Evolutionary conservation across 2,797 vertebrate genomes (phyloP).

Genomic region (Danio tinwini): DNA sequence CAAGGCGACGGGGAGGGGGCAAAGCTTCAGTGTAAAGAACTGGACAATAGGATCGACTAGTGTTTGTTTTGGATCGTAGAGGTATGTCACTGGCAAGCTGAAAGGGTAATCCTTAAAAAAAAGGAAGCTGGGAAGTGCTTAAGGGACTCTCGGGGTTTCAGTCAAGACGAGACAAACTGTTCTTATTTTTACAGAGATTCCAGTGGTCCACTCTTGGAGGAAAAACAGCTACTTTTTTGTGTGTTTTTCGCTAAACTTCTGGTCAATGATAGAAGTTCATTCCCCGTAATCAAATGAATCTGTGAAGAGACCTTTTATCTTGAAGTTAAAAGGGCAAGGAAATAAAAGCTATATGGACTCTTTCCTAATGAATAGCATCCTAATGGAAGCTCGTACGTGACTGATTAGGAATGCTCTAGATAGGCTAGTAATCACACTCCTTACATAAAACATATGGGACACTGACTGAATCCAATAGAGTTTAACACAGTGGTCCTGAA

Average conservation of each 20-base stretch:
- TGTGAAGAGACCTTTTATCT: conserved; percentile 74
- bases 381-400: neutral
- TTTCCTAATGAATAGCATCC: neutral
- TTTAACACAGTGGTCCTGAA: neutral
- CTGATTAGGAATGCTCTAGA: conserved; percentile 10
- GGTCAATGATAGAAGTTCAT: conserved; percentile 66
- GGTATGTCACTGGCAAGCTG: conserved; percentile 73
- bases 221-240: neutral
- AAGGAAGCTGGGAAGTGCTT: conserved; percentile 63
- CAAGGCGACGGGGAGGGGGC: conserved; percentile 59
- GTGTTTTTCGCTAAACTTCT: conserved; percentile 40
- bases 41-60: conserved; percentile 72
- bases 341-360: conserved; percentile 54
- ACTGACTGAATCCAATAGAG: neutral
- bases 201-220: conserved; percentile 65
- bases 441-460: neutral
- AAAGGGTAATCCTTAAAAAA: conserved; percentile 66
- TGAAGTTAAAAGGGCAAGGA: conserved; percentile 67
- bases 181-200: conserved; percentile 76
- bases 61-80: conserved; percentile 78
- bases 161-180: conserved; percentile 68
- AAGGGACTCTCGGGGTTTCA: conserved; percentile 69
- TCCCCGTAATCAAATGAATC: conserved; percentile 76
- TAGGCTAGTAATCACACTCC: neutral
- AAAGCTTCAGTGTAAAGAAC: conserved; percentile 63